Conservation (phyloP, 2,113 vertebrate species). For the Labeo catla region DNA sequence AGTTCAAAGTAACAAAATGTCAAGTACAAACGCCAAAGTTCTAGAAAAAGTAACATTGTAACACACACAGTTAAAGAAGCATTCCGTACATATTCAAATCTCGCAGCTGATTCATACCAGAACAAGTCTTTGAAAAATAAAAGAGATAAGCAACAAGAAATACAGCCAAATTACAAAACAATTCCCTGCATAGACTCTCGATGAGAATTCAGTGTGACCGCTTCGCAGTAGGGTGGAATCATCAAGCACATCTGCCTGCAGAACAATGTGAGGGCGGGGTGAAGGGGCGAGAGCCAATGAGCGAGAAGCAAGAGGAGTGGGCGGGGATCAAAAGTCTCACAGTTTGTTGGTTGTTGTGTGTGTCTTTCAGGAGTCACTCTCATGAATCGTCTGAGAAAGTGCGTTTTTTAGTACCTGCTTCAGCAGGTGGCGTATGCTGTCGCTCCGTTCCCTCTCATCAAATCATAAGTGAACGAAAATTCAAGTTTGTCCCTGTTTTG, state of each 20-base stretch:
- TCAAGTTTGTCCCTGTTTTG: constrained; percentile 82
- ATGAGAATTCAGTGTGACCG: constrained; percentile 20
- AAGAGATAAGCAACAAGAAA: constrained; percentile 18
- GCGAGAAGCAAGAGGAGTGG: neutral
- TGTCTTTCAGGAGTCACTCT: neutral
- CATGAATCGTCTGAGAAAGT: neutral
- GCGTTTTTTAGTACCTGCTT: neutral
- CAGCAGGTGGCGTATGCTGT: constrained; percentile 59
- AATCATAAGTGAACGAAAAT: constrained; percentile 62
- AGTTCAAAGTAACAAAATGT: neutral
- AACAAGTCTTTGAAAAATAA: neutral
- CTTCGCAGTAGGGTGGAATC: constrained; percentile 14
- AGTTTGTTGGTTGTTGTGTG: constrained; percentile 13
- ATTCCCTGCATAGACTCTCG: constrained; percentile 48
- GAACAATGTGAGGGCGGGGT: neutral
- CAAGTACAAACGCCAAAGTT: constrained; percentile 8
- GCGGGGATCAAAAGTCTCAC: constrained; percentile 1
- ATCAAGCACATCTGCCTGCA: constrained; percentile 18
- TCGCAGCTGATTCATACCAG: neutral
- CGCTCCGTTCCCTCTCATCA: neutral
- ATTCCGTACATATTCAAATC: constrained; percentile 29
- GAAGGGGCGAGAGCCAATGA: neutral
- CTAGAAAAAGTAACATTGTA: neutral
- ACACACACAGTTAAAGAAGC: constrained; percentile 27
- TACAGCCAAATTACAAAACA: neutral